Conservation (phyloP, 2,113 vertebrate species). For the Collichthys lucidus region DNA sequence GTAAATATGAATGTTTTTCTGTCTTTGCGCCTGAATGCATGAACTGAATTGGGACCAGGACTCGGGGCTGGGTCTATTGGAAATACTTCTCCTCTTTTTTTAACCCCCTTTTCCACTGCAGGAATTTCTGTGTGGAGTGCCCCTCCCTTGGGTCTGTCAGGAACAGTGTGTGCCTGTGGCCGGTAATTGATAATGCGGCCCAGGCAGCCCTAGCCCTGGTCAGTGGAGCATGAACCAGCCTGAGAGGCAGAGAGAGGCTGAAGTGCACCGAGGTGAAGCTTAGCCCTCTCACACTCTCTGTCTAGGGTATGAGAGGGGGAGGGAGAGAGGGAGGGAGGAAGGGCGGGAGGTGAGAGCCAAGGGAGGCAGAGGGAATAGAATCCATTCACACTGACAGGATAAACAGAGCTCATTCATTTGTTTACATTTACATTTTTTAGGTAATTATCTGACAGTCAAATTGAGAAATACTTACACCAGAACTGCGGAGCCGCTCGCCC, state of each 20-base stretch:
- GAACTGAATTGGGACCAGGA: slow-evolving; percentile 18
- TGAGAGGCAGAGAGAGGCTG: slow-evolving; percentile 77
- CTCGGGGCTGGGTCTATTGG: slow-evolving; percentile 13
- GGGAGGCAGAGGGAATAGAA: slow-evolving; percentile 48
- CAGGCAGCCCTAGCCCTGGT: slow-evolving; percentile 75
- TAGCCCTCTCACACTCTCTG: slow-evolving; percentile 68
- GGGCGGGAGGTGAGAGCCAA: slow-evolving; percentile 50
- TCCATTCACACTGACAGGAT: slow-evolving; percentile 54
- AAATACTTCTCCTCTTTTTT: slow-evolving; percentile 40
- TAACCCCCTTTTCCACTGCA: slow-evolving; percentile 50
- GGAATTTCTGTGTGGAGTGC: slow-evolving; percentile 69
- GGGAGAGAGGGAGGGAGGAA: slow-evolving; percentile 8
- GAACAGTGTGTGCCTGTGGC: slow-evolving; percentile 78
- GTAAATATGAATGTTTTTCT: background rate
- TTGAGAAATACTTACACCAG: slow-evolving; percentile 18
- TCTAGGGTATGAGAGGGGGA: slow-evolving; percentile 35
- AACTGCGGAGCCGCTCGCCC: background rate
- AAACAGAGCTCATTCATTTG: slow-evolving; percentile 56
- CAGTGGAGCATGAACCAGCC: slow-evolving; percentile 78
- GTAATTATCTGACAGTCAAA: slow-evolving; percentile 35
- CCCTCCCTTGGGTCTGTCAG: slow-evolving; percentile 74
- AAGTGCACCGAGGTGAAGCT: slow-evolving; percentile 75
- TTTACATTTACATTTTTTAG: slow-evolving; percentile 42
- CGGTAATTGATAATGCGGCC: slow-evolving; percentile 82
- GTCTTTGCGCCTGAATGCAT: slow-evolving; percentile 7